Evolutionary conservation across 2,888 invertebrate species (phyloP).

Genomic region (Dicyrtoma fusca): DNA sequence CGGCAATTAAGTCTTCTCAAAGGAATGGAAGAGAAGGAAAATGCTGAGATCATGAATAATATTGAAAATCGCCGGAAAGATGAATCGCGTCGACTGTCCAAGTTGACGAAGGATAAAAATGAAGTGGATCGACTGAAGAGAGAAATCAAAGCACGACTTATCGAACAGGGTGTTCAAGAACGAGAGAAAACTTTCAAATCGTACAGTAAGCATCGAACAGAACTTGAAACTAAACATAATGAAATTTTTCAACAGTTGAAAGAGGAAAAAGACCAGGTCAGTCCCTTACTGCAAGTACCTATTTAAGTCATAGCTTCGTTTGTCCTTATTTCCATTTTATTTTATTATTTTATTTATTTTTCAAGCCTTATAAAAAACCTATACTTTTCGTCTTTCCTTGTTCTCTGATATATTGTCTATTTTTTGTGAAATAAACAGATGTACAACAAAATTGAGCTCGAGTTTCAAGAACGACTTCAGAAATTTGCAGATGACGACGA

Average conservation of each 20-base stretch:
- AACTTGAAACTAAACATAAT: constrained; percentile 78
- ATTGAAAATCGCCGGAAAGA: constrained; percentile 81
- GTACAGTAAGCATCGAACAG: constrained; percentile 63
- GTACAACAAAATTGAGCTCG: constrained; percentile 33
- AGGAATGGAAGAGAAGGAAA: constrained; percentile 71
- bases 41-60: constrained; percentile 75
- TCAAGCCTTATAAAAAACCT: no score
- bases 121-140: constrained; percentile 84
- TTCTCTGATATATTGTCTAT: no score
- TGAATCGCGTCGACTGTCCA: constrained; percentile 83
- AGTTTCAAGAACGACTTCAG: constrained; percentile 37
- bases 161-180: constrained; percentile 87
- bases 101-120: constrained; percentile 84
- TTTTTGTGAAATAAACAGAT: constrained; percentile 24
- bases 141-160: constrained; percentile 78
- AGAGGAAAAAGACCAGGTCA: constrained; percentile 64
- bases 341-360: no score
- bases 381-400: no score
- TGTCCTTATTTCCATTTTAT: neutral
- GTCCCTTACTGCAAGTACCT: neutral
- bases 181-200: constrained; percentile 68
- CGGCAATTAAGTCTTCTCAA: constrained; percentile 77
- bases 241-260: constrained; percentile 71
- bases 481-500: constrained; percentile 34
- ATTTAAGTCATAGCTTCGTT: neutral